Evolutionary conservation across 2,888 invertebrate species (phyloP), one percentile per base, ranked within the genome.

Genomic region (Trissolcus brochymenae): DNA sequence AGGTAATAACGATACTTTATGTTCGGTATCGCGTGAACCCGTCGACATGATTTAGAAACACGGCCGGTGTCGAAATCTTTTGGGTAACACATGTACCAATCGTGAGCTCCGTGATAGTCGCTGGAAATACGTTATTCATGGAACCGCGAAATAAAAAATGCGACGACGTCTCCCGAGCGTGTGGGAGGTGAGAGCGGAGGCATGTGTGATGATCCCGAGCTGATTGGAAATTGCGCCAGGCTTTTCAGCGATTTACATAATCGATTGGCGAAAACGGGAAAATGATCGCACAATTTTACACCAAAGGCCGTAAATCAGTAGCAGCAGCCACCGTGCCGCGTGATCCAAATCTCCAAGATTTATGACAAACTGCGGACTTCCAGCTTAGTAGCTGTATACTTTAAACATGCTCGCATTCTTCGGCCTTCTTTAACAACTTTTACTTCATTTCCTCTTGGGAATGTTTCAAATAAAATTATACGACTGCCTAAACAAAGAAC

Each of bases 1-100:
- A 82, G 81, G 83, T 83, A 83, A 84, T 82, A 82, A 81, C 78
- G 75, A 78, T 79, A 79, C 65, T 76, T 80, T 76, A 79, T 77
- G 70, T 76, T 60, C 16, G 71, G 62, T 77, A 79, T 75, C 78
- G 80, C 80, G 79, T 65, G 65, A 79, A 80, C 66, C 65, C 78
- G 74, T 73, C 79, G 79, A 81, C 82, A 81, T 81, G 80, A 81
- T 84, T 84, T 84, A 84, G 84, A 84, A 84, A 83, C 79, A 82
- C 74, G 78, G 62, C 62, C 49, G 71, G 71, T 84, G 83, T 83
- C 80, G 84, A 82, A 84, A 84, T 78, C 65, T 80, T 25, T 11
- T 80, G 81, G 35, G 66, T 80, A 82, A 84, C 83, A 84, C 79
- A 81, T 83, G 83, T 84, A 78, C 57, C 60, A 79, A 61, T 80